Percentiles rank a stretch among this genome's conserved stretches.
phyloP scores from a whole-genome alignment of 2,888 invertebrate species.

The Pelosia muscerda region DNA sequence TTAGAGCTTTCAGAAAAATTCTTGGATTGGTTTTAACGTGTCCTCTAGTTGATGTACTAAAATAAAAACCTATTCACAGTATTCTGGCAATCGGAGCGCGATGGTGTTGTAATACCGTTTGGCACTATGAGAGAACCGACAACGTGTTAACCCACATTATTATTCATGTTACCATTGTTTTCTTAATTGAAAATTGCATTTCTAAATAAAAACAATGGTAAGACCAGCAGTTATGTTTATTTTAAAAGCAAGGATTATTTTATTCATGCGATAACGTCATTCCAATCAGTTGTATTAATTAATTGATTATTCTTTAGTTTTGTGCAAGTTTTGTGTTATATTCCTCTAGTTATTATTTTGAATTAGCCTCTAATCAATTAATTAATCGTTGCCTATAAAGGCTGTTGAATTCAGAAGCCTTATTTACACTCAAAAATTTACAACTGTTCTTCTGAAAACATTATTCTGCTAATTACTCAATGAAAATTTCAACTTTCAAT shows the following conservation, averaged over 20 bases:
- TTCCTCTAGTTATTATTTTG: background rate
- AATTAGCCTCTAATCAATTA: conserved; percentile 1
- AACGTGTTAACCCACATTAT: conserved; percentile 47
- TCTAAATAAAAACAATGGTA: conserved; percentile 17
- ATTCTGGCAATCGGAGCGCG: conserved; percentile 16
- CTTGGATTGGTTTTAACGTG: background rate
- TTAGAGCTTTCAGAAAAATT: background rate
- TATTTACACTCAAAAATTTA: conserved; percentile 31
- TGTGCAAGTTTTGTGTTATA: conserved; percentile 2
- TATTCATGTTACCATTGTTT: conserved; percentile 40
- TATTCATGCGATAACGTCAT: conserved; percentile 63
- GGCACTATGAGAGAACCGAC: conserved; percentile 35
- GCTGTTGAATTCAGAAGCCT: conserved; percentile 28
- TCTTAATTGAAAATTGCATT: conserved; percentile 12
- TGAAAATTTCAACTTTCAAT: conserved; percentile 53
- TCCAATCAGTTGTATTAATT: conserved; percentile 45
- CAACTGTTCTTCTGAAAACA: conserved; percentile 30
- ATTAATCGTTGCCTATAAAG: background rate
- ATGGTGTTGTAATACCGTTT: conserved; percentile 38
- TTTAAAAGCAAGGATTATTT: conserved; percentile 27
- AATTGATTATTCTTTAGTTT: background rate
- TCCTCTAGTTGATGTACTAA: conserved; percentile 3
- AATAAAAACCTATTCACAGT: conserved; percentile 17
- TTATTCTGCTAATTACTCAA: conserved; percentile 45
- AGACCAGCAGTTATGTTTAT: conserved; percentile 18